Evolutionary conservation across 1,140 invertebrate genomes (phyloP).

Genomic region (Chrysomallon squamiferum): DNA sequence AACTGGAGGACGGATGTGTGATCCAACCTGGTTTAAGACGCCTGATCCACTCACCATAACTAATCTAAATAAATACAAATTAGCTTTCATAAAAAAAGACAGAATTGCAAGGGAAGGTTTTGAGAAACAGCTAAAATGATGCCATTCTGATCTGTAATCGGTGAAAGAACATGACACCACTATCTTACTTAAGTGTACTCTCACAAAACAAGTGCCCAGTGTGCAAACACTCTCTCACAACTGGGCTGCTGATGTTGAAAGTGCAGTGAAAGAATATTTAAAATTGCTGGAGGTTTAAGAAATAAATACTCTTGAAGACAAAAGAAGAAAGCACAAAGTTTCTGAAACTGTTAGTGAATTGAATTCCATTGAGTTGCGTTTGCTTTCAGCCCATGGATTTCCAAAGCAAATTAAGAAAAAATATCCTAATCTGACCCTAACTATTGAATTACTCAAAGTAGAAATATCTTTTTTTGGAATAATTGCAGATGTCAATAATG

Average conservation of each 20-base stretch:
- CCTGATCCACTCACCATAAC: background rate
- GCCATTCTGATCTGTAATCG: background rate
- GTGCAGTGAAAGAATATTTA: conserved; percentile 1
- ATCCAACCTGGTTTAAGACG: conserved; percentile 6
- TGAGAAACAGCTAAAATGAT: background rate
- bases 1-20: conserved; percentile 6
- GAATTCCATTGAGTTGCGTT: conserved; percentile 12
- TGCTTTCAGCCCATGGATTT: conserved; percentile 19
- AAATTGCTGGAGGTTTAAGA: conserved; percentile 1
- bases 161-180: background rate
- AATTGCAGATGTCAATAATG: conserved; percentile 19
- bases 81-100: conserved; percentile 9
- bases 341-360: conserved; percentile 17
- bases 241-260: conserved; percentile 17
- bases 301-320: conserved; percentile 15
- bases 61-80: conserved; percentile 4
- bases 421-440: conserved; percentile 18
- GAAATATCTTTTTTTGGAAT: conserved; percentile 25
- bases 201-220: conserved; percentile 17
- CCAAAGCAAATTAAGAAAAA: conserved; percentile 14
- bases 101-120: background rate
- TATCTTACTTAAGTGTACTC: conserved; percentile 11
- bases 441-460: conserved; percentile 7
- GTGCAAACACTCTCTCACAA: conserved; percentile 15
- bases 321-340: conserved; percentile 26